Base-by-base conservation (phyloP, 2,888 invertebrate species). In the Cyrtodaria siliqua region DNA sequence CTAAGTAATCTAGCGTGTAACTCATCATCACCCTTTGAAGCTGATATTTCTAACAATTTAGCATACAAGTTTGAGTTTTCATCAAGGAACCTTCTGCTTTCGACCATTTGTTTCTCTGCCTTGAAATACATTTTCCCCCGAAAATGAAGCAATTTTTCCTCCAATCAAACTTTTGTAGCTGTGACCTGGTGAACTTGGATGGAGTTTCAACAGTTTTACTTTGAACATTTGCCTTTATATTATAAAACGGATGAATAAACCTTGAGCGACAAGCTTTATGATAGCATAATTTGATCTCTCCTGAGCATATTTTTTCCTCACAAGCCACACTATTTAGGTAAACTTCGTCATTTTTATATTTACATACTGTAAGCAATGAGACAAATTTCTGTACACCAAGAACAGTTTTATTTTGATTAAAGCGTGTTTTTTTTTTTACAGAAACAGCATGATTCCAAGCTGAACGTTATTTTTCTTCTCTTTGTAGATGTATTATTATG, bases 41-140 rank as follows among this genome's bases (percentile, higher is more conserved):
- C 57, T 47, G 57, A 26, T 24, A 26, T n/a, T 2, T 38, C 9
- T n/a, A 57, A 20, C 2, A 67, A 9, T 40, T 59, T 29, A 24
- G 49, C 2, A 33, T 57, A 57, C 2, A 57, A n/a, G 1, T 29
- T 57, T 9, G 44, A 29, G 14, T 1, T 24, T 33, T 38, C 47
- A 33, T 23, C 16, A 2, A 18, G 1, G 38, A 23, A 14, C 29
- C 44, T 47, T 27, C 33, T 3, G 40, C 33, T 18, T 20, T 57
- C 4, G 29, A 67, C 57, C 57, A 57, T 20, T 38, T 20, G 2
- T 29, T 23, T 50, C 40, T n/a, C 2, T 59, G 42, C 8, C 57
- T 67, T n/a, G n/a, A 4, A n/a, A 14, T 29, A 18, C 67, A 67
- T 24, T 20, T 38, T 40, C 27, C 38, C 67, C 67, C 67, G 26